Base-by-base conservation (phyloP, 2,113 vertebrate species). In the Gallinago media region DNA sequence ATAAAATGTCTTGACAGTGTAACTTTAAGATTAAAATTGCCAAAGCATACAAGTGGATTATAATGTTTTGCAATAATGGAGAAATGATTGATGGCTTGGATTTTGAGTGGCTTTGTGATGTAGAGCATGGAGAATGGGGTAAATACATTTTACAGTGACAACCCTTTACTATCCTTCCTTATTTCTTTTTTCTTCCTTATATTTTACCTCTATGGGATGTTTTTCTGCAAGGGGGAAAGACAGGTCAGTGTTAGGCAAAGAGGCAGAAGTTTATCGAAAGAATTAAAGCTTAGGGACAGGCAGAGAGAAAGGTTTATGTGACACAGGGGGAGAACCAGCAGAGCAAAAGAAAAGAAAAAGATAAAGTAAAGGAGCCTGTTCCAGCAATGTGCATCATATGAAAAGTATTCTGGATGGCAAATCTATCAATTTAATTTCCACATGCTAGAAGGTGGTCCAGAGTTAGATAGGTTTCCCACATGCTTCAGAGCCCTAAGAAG, bases 11-110 rank as follows among this genome's bases (percentile, higher is more conserved):
- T 94, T 82, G 70, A 63, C 76, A 29, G 16, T 58, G 34, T 97
- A 61, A 56, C 77, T 96, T 95, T 96, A 95, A 88, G 96, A 73
- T 84, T 94, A 78, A 91, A 95, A 91, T 94, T 97, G 54, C 61
- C 66, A 77, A 96, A 89, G 42, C 36, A 68, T 87, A 54, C 34
- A 94, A 79, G 50, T 88, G 67, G 80, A 85, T 96, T 89, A 92
- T 71, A 96, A 85, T 67, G 36, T 89, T 94, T 96, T 94, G n/a
- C 70, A 89, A 59, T 92, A 93, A 96, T 74, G 55, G n/a, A 82
- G 40, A 90, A 42, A 38, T 95, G 91, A 95, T 92, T 88, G 67
- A 93, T 94, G 49, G 58, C 89, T 83, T 91, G 58, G 54, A 84
- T 93, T 96, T 96, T 84, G 68, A 96, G 47, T 89, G 83, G 85